phyloP scores from a whole-genome alignment of 2,797 vertebrate species.

The Chelon auratus region DNA sequence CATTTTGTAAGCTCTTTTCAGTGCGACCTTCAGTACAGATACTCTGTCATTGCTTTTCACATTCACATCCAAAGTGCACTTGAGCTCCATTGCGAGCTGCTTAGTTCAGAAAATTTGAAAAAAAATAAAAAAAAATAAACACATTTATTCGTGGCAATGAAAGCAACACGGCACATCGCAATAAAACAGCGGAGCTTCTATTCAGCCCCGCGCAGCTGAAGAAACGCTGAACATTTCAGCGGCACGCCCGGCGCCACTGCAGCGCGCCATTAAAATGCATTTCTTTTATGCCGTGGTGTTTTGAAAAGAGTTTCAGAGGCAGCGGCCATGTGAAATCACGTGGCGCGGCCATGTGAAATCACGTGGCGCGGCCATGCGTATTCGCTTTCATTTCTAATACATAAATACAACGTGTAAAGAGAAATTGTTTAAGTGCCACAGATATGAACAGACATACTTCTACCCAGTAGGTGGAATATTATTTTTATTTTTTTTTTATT shows the following conservation, averaged over 20 bases:
- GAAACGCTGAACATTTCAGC: constrained; percentile 30
- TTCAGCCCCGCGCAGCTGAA: constrained; percentile 10
- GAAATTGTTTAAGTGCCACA: no score
- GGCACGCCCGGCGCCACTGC: constrained; percentile 41
- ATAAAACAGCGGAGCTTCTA: constrained; percentile 35
- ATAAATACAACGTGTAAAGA: background rate
- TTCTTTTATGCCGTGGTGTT: background rate
- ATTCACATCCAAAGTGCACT: constrained; percentile 48
- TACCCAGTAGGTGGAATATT: no score
- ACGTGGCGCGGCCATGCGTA: background rate
- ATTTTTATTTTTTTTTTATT: no score
- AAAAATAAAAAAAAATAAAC: constrained; percentile 4
- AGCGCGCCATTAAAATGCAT: constrained; percentile 2
- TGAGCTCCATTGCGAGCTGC: constrained; percentile 50
- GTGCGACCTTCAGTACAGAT: constrained; percentile 31
- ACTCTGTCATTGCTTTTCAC: constrained; percentile 41
- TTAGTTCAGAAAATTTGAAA: constrained; percentile 26
- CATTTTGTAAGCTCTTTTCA: constrained; percentile 40
- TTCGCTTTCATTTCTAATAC: background rate
- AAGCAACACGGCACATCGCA: constrained; percentile 31
- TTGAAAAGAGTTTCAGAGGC: background rate
- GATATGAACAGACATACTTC: no score
- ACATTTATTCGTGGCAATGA: constrained; percentile 39
- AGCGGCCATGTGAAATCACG: background rate
- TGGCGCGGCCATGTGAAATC: background rate